Base-by-base conservation (phyloP, 2,888 invertebrate species). In the Acleris cristana region DNA sequence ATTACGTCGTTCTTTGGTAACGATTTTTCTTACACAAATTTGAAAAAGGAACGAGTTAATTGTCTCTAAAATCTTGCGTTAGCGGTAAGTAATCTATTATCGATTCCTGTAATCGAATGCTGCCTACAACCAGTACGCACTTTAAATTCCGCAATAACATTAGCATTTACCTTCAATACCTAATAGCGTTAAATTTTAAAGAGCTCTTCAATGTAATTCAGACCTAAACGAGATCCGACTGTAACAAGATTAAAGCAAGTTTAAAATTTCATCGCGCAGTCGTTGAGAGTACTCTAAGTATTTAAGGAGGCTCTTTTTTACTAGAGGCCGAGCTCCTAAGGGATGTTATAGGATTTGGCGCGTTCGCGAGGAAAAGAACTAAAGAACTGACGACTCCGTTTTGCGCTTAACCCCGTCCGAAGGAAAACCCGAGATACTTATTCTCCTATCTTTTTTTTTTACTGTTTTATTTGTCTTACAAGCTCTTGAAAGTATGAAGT, bases 251-350 rank as follows among this genome's bases (percentile, higher is more conserved):
- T 63, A 67, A 84, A 81, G 79, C 72, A 72, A 79, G 79, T 86
- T 87, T 81, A 84, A 83, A 84, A 80, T 85, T 84, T 85, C 78
- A 85, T 83, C 79, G 58, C 73, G 79, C 75, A 80, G 78, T 83
- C 78, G 83, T 82, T 79, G 77, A 74, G 74, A 80, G 80, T 79
- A 75, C 79, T 85, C 76, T 74, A 77, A 72, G 80, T 79, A 79
- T 87, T 87, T 85, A 87, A 88, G 81, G 75, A 86, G 83, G 85
- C 83, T 80, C 79, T 81, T 79, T 84, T 87, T 84, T 83, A 83
- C 76, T 81, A 82, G 76, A 75, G 74, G 73, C 77, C 75, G 69
- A 64, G 71, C 78, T 85, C 85, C 79, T 80, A 71, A 70, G 82
- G 83, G 85, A 85, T 84, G 84, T 83, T 83, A 78, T 83, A 83